Conservation (phyloP, 2,113 vertebrate genomes). For the Prionailurus viverrinus region DNA sequence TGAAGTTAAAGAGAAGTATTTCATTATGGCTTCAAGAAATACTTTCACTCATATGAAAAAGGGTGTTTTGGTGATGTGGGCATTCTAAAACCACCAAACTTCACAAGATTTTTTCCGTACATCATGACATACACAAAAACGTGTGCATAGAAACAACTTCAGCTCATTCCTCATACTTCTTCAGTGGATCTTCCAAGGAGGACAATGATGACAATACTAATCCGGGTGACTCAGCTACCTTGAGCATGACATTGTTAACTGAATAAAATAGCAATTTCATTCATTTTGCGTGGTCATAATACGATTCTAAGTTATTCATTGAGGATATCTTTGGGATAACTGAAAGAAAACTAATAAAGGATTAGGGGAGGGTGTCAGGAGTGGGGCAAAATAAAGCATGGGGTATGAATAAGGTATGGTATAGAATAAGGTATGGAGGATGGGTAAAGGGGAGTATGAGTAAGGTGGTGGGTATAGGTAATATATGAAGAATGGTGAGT, state of each 20-base stretch:
- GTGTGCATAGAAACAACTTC: not conserved
- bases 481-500: not conserved
- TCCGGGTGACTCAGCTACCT: not conserved
- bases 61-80: not conserved
- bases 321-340: not conserved
- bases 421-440: not conserved
- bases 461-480: not conserved
- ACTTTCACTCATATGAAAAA: slow-evolving; percentile 43
- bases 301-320: not conserved
- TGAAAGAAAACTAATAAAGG: not conserved
- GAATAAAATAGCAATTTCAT: not conserved
- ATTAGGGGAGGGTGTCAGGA: not conserved
- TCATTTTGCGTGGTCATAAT: not conserved
- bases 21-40: not conserved
- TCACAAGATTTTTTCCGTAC: not conserved
- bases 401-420: not conserved
- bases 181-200: not conserved
- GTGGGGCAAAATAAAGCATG: not conserved
- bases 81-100: slow-evolving; percentile 19
- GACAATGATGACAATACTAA: not conserved
- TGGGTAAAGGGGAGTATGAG: not conserved
- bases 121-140: not conserved
- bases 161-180: not conserved
- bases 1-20: slow-evolving; percentile 18
- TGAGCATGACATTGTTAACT: not conserved